Conservation (phyloP, 2,113 vertebrate species). For the Otus sunia region DNA sequence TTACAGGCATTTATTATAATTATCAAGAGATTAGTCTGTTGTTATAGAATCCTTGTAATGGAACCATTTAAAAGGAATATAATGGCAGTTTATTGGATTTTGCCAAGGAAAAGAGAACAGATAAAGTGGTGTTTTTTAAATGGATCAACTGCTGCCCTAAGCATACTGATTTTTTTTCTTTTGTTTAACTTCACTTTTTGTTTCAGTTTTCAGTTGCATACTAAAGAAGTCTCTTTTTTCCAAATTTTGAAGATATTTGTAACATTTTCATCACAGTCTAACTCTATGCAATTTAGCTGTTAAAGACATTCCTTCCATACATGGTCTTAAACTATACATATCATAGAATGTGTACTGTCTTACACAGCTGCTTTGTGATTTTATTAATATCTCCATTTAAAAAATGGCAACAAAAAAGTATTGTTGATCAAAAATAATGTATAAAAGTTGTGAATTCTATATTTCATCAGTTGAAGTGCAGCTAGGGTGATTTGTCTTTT, state of each 20-base stretch:
- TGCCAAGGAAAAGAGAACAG: conserved; percentile 68
- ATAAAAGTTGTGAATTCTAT: background rate
- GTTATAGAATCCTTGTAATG: conserved; percentile 82
- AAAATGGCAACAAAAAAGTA: background rate
- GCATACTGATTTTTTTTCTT: conserved; percentile 59
- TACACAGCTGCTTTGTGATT: background rate
- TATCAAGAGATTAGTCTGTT: conserved; percentile 83
- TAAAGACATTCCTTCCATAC: background rate
- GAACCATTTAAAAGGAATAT: conserved; percentile 88
- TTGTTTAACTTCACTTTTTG: conserved; percentile 42
- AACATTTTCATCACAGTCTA: background rate
- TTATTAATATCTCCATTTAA: background rate
- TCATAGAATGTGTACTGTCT: background rate
- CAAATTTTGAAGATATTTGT: background rate
- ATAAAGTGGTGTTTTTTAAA: conserved; percentile 74
- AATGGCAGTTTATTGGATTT: conserved; percentile 93
- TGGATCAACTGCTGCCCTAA: conserved; percentile 53
- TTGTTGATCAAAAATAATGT: background rate
- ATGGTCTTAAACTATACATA: background rate
- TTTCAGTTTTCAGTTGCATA: conserved; percentile 26
- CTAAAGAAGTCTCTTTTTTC: background rate
- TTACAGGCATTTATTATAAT: conserved; percentile 96
- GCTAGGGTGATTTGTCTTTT: background rate
- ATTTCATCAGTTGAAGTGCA: background rate
- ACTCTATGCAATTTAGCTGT: background rate